Base-by-base conservation (phyloP, 2,797 vertebrate genomes). In the Gymnoscopelus braueri region DNA sequence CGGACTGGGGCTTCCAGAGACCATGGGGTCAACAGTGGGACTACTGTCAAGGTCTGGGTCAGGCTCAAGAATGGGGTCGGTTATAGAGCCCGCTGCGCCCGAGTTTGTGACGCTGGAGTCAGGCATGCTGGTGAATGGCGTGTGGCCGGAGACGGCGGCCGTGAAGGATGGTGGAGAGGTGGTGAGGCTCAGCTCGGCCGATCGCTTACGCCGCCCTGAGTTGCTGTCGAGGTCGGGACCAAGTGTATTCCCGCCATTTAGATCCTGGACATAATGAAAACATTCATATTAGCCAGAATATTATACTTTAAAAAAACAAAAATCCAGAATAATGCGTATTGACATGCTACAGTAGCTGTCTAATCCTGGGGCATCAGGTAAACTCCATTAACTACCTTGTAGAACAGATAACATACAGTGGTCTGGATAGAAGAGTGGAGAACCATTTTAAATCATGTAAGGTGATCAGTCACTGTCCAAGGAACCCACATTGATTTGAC, bases 171-270 rank as follows among this genome's bases (percentile, higher is more conserved):
- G 75, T 0, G 91, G 90, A 51, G 94, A 90, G 24, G 93, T 80
- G 71, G 91, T 87, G 26, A 89, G 83, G 84, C 88, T 88, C 59
- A 94, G 84, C 61, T 96, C 94, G 67, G 89, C 94, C 8, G 90
- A 92, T 69, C 97, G 95, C 89, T 95, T 95, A 70, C 89, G 93
- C 13, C 94, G 89, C 4, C 7, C 15, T 4, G 69, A 56, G 55
- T 8, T 60, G 54, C 70, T 78, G 80, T 50, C 75, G 78, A 77
- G 81, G 78, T 72, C 73, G 56, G 84, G 93, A 78, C 77, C 70
- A 78, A 71, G 83, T 19, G 79, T 79, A 4, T 35, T 5, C 32
- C 90, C 88, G 70, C 85, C 76, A 65, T 87, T 77, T 39, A 80
- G 63, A 73, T 87, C 90, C 96, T 98, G 87, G n/a, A 72, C 69